A percentile compares a stretch with the other conserved stretches of the same genome.
These are phyloP conservation scores for Scaptomyza parva DNA, from an alignment of 2,888 invertebrate species.

Conservation along the genomic window DNA sequence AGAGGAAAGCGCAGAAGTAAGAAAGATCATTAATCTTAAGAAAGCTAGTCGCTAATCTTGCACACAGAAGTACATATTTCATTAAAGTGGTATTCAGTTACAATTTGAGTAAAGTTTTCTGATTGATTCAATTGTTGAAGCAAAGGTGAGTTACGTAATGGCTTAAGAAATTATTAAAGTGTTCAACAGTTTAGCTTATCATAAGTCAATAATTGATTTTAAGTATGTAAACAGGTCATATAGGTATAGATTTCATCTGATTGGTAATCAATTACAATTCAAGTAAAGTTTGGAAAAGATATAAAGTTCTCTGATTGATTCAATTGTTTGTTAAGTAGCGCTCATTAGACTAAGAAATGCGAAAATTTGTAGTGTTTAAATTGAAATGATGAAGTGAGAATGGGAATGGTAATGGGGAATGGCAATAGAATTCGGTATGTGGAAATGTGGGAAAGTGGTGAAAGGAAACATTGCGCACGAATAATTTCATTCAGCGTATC, in stretches of 20 bases:
- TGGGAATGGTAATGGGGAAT: too few relatives aligned
- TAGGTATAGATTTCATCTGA: not conserved
- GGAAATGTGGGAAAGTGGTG: conserved; percentile 5
- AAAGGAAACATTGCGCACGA: conserved; percentile 21
- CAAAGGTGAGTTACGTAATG: too few relatives aligned
- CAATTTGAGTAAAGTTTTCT: too few relatives aligned
- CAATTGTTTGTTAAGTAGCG: conserved; percentile 31
- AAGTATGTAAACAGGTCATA: not conserved
- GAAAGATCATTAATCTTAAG: too few relatives aligned
- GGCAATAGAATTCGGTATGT: too few relatives aligned
- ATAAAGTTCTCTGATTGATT: conserved; percentile 11
- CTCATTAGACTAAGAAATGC: conserved; percentile 31
- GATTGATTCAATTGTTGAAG: too few relatives aligned
- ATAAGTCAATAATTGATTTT: not conserved
- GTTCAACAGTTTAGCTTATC: too few relatives aligned
- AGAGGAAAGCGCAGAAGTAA: too few relatives aligned
- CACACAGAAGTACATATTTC: too few relatives aligned
- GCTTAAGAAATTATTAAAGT: too few relatives aligned
- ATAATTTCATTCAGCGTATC: conserved; percentile 63
- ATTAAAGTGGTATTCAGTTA: too few relatives aligned
- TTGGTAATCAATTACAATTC: not conserved
- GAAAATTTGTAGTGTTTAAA: not conserved
- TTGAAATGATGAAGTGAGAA: not conserved
- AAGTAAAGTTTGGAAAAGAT: not conserved
- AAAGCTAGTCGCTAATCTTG: too few relatives aligned